Base-by-base conservation (phyloP, 1,140 invertebrate genomes). In the Pemphigus obesinymphae region DNA sequence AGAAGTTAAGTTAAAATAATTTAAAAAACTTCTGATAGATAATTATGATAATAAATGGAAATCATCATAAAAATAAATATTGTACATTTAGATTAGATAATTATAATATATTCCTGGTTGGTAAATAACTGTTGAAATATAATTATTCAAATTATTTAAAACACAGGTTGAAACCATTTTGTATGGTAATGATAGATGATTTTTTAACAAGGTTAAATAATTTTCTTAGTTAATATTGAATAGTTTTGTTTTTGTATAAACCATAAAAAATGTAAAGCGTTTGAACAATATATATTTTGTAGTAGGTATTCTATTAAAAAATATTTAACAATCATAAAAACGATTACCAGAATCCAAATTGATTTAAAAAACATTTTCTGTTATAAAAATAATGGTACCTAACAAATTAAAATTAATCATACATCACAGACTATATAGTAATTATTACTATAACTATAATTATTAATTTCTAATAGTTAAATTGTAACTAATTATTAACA, bases 351-450 rank as follows among this genome's bases (percentile, higher is more conserved):
- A 80, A 63, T 23, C 37, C n/a, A 63, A 80, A 80, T 61, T 63
- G n/a, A 61, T 63, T 80, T 45, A 45, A 80, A 80, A 80, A 63
- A 80, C 2, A 63, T 63, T 80, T 61, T 45, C n/a, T 61, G 76
- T 61, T 58, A 63, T 80, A 80, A 80, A 80, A 80, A 78, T 80
- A 61, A 63, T 80, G 76, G 76, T 80, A n/a, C n/a, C n/a, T 80
- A 80, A 80, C 76, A 80, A 80, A 63, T 63, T 80, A 61, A 63
- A 43, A 80, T 80, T 40, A 80, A 43, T 63, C 63, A 63, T 45
- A 80, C 55, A 13, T 61, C 55, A 58, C 37, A 53, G 20, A 63
- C 37, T 29, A 45, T 20, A 23, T 55, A 80, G 45, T 63, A 80
- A 63, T 26, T 29, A 23, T n/a, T n/a, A n/a, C n/a, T n/a, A n/a